phyloP scores from a whole-genome alignment of 2,113 vertebrate genomes.

The Copsychus sechellarum region DNA sequence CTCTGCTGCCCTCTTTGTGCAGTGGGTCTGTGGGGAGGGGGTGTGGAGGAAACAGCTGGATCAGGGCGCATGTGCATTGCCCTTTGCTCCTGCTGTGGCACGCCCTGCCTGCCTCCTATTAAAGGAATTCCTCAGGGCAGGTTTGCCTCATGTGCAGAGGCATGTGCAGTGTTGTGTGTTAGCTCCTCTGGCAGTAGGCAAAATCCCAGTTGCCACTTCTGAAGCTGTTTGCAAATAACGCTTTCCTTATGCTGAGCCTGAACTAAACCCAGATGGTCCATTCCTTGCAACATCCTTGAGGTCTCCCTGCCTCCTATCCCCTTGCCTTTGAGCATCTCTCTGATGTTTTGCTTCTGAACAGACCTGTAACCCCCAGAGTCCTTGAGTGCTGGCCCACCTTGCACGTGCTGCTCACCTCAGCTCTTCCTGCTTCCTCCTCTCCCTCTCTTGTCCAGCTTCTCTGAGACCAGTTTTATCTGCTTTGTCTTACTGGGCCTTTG shows the following conservation, averaged over 20 bases:
- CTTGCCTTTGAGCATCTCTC: neutral
- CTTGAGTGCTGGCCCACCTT: neutral
- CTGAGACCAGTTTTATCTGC: neutral
- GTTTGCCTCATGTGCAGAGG: neutral
- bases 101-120: accelerated
- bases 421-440: neutral
- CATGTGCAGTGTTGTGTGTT: accelerated
- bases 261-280: neutral
- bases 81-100: neutral
- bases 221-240: neutral
- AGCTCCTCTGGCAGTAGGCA: neutral
- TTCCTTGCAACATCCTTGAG: neutral
- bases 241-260: neutral
- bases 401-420: neutral
- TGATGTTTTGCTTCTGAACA: neutral
- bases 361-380: neutral
- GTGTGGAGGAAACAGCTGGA: neutral
- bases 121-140: neutral
- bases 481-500: neutral
- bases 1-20: neutral
- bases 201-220: neutral
- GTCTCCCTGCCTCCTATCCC: neutral
- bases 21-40: neutral
- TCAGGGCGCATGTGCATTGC: neutral
- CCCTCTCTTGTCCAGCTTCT: neutral